phyloP scores from a whole-genome alignment of 2,113 vertebrate genomes.

The Coptodon bakossiorum region DNA sequence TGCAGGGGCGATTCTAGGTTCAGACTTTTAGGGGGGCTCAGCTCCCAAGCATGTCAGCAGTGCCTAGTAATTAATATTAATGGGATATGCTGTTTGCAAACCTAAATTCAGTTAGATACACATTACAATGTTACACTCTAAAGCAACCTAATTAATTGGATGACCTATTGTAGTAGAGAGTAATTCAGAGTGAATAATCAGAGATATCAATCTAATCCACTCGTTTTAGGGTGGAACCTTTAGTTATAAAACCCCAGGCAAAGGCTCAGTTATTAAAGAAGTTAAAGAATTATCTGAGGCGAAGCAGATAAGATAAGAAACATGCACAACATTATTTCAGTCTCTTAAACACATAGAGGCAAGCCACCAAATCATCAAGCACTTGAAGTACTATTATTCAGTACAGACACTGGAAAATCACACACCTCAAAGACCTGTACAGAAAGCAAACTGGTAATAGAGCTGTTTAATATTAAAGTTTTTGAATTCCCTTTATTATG shows the following conservation, averaged over 20 bases:
- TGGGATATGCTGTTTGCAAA: neutral
- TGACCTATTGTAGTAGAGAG: neutral
- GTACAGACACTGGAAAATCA: neutral
- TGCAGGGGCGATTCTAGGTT: neutral
- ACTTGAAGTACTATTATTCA: neutral
- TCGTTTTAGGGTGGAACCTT: neutral
- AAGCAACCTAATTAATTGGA: neutral
- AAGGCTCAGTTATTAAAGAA: fast-evolving
- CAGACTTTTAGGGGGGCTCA: neutral
- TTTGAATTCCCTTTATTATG: neutral
- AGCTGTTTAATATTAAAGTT: neutral
- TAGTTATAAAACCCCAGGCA: neutral
- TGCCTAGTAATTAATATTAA: fast-evolving
- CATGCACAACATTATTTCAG: neutral
- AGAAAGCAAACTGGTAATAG: neutral
- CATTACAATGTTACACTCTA: neutral
- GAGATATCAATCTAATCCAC: neutral
- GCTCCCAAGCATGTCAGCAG: neutral
- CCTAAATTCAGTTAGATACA: neutral
- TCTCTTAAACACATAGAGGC: neutral
- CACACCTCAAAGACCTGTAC: neutral
- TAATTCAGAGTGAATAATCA: neutral
- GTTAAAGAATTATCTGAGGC: neutral
- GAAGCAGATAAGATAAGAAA: neutral
- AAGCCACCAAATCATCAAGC: neutral